Conservation (phyloP, 2,797 vertebrate genomes). For the Typhlichthys eigenmanni region DNA sequence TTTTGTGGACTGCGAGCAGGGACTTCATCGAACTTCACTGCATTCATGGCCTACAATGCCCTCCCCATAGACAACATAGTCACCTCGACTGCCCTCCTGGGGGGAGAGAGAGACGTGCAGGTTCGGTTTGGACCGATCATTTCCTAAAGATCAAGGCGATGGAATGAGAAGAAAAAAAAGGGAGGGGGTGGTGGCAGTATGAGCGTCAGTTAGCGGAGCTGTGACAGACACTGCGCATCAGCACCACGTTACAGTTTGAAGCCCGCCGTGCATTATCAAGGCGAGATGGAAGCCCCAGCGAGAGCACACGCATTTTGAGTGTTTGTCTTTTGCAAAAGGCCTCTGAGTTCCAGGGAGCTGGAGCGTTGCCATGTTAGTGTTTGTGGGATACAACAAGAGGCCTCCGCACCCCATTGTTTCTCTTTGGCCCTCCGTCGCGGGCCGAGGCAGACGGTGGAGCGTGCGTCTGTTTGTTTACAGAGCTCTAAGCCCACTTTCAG, state of each 20-base stretch:
- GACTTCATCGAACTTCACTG: conserved; percentile 65
- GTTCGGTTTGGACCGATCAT: too few relatives aligned
- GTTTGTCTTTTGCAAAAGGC: conserved; percentile 47
- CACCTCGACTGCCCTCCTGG: too few relatives aligned
- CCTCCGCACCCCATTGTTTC: conserved; percentile 63
- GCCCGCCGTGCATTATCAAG: too few relatives aligned
- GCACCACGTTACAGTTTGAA: conserved; percentile 13
- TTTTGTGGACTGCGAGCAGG: conserved; percentile 32
- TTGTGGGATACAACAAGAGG: conserved; percentile 42
- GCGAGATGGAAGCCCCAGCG: conserved; percentile 16
- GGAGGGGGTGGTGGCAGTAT: too few relatives aligned
- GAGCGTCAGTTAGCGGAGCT: not conserved
- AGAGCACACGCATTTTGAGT: conserved; percentile 36
- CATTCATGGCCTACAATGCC: conserved; percentile 73
- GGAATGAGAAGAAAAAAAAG: not conserved
- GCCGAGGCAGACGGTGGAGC: conserved; percentile 50
- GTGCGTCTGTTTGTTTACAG: conserved; percentile 85
- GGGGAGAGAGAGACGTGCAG: conserved; percentile 8
- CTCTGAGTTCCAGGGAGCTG: conserved; percentile 32
- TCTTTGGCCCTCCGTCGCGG: conserved; percentile 53
- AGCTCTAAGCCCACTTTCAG: conserved; percentile 77
- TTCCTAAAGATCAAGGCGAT: not conserved
- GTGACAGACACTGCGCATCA: not conserved
- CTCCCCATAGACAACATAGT: conserved; percentile 26
- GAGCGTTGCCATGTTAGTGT: conserved; percentile 53